Percentiles rank a stretch among this genome's conserved stretches.
These are phyloP conservation scores for Pterocles burchelli DNA, from an alignment of 2,113 vertebrate genomes.

Conservation along the genomic window DNA sequence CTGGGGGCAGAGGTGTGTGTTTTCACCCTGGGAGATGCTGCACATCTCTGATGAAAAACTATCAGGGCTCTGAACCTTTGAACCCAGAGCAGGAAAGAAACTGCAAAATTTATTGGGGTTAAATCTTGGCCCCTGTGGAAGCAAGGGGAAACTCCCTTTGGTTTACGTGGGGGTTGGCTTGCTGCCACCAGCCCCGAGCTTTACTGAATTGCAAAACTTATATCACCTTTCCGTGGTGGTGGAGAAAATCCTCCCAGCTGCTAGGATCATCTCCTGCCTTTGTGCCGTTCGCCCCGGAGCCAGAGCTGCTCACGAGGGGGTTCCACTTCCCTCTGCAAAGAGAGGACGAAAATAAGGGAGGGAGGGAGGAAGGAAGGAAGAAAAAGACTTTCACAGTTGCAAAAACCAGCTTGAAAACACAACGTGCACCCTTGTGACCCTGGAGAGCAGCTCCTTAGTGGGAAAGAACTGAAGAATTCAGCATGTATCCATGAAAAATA, in stretches of 20 bases:
- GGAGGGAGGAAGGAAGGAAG: neutral
- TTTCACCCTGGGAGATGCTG: neutral
- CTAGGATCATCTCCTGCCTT: neutral
- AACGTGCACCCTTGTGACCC: neutral
- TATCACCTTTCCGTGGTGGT: neutral
- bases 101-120: neutral
- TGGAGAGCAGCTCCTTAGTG: neutral
- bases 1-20: neutral
- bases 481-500: neutral
- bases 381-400: neutral
- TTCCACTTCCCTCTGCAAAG: neutral
- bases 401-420: neutral
- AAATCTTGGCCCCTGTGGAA: neutral
- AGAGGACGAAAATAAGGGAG: neutral
- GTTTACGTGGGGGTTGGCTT: neutral
- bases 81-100: neutral
- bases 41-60: neutral
- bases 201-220: neutral
- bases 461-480: neutral
- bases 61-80: neutral
- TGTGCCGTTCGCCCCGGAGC: neutral
- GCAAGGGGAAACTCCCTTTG: neutral
- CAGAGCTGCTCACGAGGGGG: neutral
- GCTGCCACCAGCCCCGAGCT: neutral
- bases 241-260: slow-evolving; percentile 1